A percentile compares a stretch with the other conserved stretches of the same genome.
These are phyloP conservation scores for Passer domesticus DNA, from an alignment of 2,113 vertebrate genomes.

Conservation along the genomic window DNA sequence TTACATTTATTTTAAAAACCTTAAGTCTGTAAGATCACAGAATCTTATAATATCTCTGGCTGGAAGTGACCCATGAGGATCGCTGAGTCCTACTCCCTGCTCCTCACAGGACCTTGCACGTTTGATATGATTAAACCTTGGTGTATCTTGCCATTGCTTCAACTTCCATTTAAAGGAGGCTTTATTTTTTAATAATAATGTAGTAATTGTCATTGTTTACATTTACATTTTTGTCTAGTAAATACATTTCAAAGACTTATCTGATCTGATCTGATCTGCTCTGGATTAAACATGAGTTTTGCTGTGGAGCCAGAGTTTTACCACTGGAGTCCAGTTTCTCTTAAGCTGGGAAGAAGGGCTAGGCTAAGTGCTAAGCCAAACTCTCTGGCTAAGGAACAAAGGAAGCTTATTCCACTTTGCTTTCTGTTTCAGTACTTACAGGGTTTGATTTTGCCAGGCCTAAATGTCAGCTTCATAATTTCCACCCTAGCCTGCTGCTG, in stretches of 20 bases:
- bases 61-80: neutral
- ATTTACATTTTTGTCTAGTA: neutral
- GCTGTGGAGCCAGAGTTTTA: neutral
- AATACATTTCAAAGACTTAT: neutral
- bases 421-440: neutral
- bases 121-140: neutral
- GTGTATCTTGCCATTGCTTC: neutral
- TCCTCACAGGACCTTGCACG: neutral
- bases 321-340: neutral
- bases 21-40: neutral
- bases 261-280: neutral
- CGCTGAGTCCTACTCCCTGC: neutral
- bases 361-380: neutral
- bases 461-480: neutral
- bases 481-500: neutral
- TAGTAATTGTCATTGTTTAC: neutral
- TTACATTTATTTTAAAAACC: neutral
- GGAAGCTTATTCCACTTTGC: neutral
- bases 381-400: neutral
- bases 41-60: neutral
- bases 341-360: neutral
- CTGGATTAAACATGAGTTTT: neutral
- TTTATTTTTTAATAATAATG: neutral
- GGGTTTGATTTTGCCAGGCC: neutral
- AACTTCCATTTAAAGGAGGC: neutral